Evolutionary conservation across 2,888 invertebrate genomes (phyloP), one percentile per base, ranked within the genome.

Genomic region (Lasioglossum oenotherae): DNA sequence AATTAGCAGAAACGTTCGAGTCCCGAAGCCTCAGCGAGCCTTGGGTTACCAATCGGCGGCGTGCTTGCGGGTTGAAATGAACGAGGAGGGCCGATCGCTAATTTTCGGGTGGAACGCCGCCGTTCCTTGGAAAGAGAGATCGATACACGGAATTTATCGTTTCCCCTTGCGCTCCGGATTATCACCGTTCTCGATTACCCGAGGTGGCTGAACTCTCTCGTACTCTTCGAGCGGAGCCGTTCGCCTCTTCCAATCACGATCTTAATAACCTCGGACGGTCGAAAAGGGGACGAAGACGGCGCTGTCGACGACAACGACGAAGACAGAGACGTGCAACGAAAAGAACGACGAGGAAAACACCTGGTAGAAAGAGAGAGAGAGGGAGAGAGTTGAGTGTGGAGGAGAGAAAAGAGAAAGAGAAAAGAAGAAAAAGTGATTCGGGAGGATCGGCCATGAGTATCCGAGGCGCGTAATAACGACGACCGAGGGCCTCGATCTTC

Each of bases 201-300:
- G 74, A 53, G 91, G 89, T 89, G 87, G 86, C 85, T 88, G 89
- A 92, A 89, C 89, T 81, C 78, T 81, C 78, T 77, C 78, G 84
- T 80, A 27, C 88, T 76, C 82, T 82, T 64, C 83, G 88, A 84
- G 80, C 87, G 82, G 86, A 82, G 80, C 78, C 88, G 77, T 77
- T 88, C 85, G 84, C 85, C 81, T 88, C 90, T 91, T 91, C 92
- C 93, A 93, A 93, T 93, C 93, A 92, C 90, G 91, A 89, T 90
- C 91, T 93, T 93, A 93, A 93, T 93, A 93, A 93, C 91, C 86
- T 88, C 87, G 89, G 89, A 84, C 80, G 84, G 41, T 79, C 85
- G 90, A 90, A 88, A 90, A 87, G 80, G 80, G 86, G 74, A 87
- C 81, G 86, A 84, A 38, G 84, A 85, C 76, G 88, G 80, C 57